These are phyloP conservation scores for Crotalus viridis DNA, from an alignment of 2,113 vertebrate species.

Conservation along the genomic window DNA sequence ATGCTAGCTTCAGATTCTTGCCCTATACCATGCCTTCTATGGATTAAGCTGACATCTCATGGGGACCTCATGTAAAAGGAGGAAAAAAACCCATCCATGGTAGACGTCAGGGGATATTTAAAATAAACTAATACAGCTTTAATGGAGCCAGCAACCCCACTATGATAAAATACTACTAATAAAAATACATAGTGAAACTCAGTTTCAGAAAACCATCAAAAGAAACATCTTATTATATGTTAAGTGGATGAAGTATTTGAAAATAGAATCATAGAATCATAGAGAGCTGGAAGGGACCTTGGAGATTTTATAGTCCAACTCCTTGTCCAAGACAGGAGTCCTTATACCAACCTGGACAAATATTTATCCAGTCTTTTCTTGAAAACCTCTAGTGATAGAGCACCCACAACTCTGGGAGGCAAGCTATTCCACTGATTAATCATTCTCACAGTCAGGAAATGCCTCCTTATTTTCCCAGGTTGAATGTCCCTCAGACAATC, in stretches of 20 bases:
- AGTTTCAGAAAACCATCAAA: background rate
- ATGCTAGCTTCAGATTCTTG: background rate
- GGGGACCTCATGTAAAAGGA: background rate
- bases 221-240: background rate
- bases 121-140: background rate
- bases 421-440: background rate
- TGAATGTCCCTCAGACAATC: too few relatives aligned
- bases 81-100: background rate
- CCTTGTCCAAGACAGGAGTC: background rate
- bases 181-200: background rate
- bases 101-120: background rate
- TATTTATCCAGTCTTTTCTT: background rate
- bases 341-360: background rate
- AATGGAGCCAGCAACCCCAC: background rate
- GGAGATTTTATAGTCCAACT: background rate
- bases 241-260: background rate
- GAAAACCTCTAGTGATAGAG: background rate
- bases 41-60: background rate
- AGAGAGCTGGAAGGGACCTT: background rate
- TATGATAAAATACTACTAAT: background rate
- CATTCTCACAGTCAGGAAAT: background rate
- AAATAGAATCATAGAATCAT: background rate
- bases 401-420: background rate
- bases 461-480: background rate
- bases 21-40: background rate